phyloP scores from a whole-genome alignment of 2,113 vertebrate species.

The Carlito syrichta region DNA sequence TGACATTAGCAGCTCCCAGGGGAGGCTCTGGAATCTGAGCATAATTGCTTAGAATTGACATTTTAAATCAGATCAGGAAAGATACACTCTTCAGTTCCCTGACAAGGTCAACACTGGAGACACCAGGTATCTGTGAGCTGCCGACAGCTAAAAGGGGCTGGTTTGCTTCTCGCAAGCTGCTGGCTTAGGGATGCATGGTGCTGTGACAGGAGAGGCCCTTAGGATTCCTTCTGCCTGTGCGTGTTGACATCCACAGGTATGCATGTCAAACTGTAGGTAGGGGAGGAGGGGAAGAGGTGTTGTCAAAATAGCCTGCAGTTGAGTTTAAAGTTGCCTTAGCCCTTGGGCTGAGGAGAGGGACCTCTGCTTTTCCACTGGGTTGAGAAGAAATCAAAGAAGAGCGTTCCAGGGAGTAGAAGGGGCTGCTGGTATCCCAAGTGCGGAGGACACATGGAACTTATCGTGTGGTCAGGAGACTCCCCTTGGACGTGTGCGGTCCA shows the following conservation, averaged over 20 bases:
- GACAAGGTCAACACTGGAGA: not conserved
- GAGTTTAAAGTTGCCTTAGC: not conserved
- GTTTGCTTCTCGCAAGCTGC: no score
- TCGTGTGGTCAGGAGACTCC: fast-evolving
- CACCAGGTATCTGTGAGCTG: no score
- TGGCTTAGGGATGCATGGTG: not conserved
- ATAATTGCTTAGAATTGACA: not conserved
- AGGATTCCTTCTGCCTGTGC: not conserved
- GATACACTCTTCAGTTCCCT: not conserved
- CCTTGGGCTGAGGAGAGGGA: not conserved
- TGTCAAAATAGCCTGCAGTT: not conserved
- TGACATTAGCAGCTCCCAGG: not conserved
- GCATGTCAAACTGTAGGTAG: not conserved
- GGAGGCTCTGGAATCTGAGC: not conserved
- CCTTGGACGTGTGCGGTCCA: not conserved
- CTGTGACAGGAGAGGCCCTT: not conserved
- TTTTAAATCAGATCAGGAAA: not conserved
- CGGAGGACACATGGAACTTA: not conserved
- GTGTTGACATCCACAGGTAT: not conserved
- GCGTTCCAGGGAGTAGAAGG: not conserved
- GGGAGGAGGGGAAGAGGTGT: not conserved
- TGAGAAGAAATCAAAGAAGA: not conserved
- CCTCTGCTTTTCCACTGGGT: not conserved
- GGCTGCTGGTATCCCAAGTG: not conserved
- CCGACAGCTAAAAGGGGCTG: not conserved